Evolutionary conservation across 2,797 vertebrate species (phyloP).

Genomic region (Melanotaenia trifasciata): DNA sequence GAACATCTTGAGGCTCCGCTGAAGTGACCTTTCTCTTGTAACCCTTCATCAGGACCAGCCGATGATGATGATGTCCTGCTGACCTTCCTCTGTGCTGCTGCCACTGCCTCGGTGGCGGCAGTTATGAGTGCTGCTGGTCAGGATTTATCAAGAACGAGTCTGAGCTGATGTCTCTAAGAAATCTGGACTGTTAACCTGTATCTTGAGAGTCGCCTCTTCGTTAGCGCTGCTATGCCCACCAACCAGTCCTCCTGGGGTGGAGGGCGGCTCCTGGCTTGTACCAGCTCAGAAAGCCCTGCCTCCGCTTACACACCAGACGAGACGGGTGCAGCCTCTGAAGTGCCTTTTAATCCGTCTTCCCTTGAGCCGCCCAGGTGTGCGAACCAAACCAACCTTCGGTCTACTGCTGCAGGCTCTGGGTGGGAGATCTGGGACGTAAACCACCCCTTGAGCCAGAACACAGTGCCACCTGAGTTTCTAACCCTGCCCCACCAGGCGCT

Average conservation of each 20-base stretch:
- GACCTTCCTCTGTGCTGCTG: neutral
- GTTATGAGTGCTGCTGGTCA: conserved; percentile 49
- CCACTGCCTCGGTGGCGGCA: conserved; percentile 38
- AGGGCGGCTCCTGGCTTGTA: conserved; percentile 74
- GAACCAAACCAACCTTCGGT: conserved; percentile 32
- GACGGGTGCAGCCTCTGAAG: conserved; percentile 75
- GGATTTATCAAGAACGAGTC: conserved; percentile 54
- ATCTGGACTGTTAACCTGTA: conserved; percentile 13
- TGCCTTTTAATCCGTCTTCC: conserved; percentile 83
- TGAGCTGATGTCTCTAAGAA: conserved; percentile 61
- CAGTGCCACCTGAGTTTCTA: conserved; percentile 30
- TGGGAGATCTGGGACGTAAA: neutral
- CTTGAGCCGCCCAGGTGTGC: conserved; percentile 60
- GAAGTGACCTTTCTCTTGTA: no score
- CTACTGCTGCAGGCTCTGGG: neutral
- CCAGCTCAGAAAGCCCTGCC: conserved; percentile 70
- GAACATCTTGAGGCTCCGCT: no score
- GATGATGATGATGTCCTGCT: no score
- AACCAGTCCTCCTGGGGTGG: conserved; percentile 80
- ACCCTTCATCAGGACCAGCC: no score
- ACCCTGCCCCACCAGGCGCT: conserved; percentile 10
- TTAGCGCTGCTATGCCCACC: conserved; percentile 77
- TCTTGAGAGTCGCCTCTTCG: conserved; percentile 48
- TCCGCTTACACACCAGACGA: conserved; percentile 35
- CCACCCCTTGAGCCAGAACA: conserved; percentile 27